phyloP scores from a whole-genome alignment of 2,113 vertebrate species.

The Vireo altiloquus region DNA sequence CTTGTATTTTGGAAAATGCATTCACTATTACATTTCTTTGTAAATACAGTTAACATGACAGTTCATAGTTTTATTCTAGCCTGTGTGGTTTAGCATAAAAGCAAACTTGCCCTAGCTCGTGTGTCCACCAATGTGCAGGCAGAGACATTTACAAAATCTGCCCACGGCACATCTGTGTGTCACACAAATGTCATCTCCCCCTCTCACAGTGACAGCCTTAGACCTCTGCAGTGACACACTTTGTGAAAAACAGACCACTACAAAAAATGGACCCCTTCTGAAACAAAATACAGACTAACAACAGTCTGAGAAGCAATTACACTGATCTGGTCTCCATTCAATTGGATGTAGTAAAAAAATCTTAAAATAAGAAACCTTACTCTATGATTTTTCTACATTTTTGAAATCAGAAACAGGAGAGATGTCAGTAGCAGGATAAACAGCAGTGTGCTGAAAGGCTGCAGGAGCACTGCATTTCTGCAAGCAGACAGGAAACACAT shows the following conservation, averaged over 20 bases:
- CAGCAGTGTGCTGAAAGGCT: not conserved
- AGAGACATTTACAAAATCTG: constrained; percentile 22
- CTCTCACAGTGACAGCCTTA: not conserved
- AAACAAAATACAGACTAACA: not conserved
- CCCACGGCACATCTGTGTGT: not conserved
- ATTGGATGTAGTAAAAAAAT: not conserved
- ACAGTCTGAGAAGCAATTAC: not conserved
- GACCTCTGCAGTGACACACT: not conserved
- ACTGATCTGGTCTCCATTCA: not conserved
- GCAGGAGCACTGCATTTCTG: not conserved
- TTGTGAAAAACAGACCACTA: not conserved
- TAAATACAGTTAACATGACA: not conserved
- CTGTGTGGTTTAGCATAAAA: not conserved
- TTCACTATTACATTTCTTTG: not conserved
- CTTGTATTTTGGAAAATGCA: not conserved
- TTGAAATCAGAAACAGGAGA: not conserved
- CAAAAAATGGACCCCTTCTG: not conserved
- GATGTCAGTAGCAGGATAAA: not conserved
- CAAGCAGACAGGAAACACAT: not conserved
- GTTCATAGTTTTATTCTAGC: not conserved
- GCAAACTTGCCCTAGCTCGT: not conserved
- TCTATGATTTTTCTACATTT: not conserved
- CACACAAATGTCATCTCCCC: constrained; percentile 19
- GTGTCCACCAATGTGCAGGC: not conserved
- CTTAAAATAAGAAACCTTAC: not conserved